phyloP scores from a whole-genome alignment of 2,888 invertebrate species.

The Melanchra persicariae region DNA sequence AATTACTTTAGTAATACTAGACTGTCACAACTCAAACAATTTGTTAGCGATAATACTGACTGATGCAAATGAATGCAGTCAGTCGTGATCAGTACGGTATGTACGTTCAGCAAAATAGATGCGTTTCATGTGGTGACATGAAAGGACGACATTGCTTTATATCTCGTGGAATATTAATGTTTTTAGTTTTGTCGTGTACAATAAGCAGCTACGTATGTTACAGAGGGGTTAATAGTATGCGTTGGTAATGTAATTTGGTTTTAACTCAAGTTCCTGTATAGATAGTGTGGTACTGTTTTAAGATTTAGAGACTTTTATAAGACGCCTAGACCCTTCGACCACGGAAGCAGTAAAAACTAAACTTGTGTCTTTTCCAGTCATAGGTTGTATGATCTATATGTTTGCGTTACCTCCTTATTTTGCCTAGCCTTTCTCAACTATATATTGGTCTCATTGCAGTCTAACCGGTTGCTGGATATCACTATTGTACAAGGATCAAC shows the following conservation, averaged over 20 bases:
- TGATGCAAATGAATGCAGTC: constrained; percentile 7
- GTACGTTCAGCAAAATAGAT: background rate
- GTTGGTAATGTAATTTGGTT: no score
- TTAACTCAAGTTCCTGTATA: no score
- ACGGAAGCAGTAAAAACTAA: no score
- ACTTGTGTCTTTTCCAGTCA: no score
- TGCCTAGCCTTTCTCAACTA: background rate
- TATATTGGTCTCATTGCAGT: background rate
- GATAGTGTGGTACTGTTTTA: no score
- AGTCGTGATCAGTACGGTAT: constrained; percentile 12
- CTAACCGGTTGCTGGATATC: background rate
- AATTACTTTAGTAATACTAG: constrained; percentile 19
- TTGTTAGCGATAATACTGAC: constrained; percentile 11
- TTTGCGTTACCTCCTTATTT: no score
- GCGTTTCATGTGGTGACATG: constrained; percentile 7
- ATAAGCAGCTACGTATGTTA: background rate
- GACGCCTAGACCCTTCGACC: no score
- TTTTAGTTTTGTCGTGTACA: background rate
- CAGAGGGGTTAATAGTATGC: no score
- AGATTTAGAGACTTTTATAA: no score
- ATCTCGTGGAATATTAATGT: background rate
- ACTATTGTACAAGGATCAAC: no score
- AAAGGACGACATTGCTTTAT: background rate
- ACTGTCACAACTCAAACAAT: constrained; percentile 13
- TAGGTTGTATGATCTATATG: no score